Evolutionary conservation across 2,888 invertebrate species (phyloP).

Genomic region (Cheilosia urbana): DNA sequence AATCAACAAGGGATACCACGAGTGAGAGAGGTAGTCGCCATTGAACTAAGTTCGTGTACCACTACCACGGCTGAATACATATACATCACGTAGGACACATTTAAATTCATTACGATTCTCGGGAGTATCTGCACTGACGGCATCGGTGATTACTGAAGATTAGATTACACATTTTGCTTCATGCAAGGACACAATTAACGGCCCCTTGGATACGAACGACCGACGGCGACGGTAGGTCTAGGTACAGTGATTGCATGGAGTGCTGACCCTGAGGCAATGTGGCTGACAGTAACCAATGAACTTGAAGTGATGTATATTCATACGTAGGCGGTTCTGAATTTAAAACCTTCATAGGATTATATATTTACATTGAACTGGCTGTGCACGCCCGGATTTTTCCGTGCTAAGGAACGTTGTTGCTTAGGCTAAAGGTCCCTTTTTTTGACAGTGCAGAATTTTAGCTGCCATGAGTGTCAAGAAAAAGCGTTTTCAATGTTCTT

Average conservation of each 20-base stretch:
- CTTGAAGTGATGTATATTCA: background rate
- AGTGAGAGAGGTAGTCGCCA: background rate
- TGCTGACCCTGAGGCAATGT: background rate
- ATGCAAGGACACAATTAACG: conserved; percentile 33
- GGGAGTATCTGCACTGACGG: conserved; percentile 14
- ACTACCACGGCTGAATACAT: background rate
- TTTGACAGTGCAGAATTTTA: too few relatives aligned
- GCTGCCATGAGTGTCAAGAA: too few relatives aligned
- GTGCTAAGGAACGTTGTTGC: too few relatives aligned
- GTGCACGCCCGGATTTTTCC: too few relatives aligned
- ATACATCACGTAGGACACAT: conserved; percentile 35
- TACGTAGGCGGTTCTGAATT: background rate
- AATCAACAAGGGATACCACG: conserved; percentile 1
- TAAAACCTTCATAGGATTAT: background rate
- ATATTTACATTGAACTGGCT: too few relatives aligned
- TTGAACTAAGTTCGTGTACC: background rate
- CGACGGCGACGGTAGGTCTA: too few relatives aligned
- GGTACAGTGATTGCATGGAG: conserved; percentile 4
- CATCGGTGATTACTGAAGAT: conserved; percentile 34
- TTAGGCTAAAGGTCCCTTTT: too few relatives aligned
- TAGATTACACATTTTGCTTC: conserved; percentile 27
- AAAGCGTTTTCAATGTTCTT: too few relatives aligned
- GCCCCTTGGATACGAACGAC: background rate
- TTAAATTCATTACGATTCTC: conserved; percentile 49
- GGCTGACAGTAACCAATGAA: background rate